A percentile compares a stretch with the other conserved stretches of the same genome.
phyloP scores from a whole-genome alignment of 1,140 invertebrate species.

The Chelonus insularis region DNA sequence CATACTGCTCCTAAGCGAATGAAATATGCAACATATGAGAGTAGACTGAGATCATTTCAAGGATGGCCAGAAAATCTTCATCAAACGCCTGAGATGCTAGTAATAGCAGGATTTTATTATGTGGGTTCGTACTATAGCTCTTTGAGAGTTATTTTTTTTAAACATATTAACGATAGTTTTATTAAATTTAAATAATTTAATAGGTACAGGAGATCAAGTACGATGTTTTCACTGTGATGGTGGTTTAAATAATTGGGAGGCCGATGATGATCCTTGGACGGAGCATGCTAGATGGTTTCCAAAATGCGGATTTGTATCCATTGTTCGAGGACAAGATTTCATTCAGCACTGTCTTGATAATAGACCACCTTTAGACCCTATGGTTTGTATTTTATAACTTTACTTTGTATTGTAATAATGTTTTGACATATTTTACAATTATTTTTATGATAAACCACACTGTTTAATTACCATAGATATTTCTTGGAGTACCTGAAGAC shows the following conservation, averaged over 20 bases:
- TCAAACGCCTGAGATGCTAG: slow-evolving; percentile 69
- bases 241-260: slow-evolving; percentile 82
- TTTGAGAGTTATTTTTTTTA: neutral
- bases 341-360: slow-evolving; percentile 63
- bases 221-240: slow-evolving; percentile 92
- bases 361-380: slow-evolving; percentile 43
- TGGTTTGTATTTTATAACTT: slow-evolving; percentile 32
- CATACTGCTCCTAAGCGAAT: slow-evolving; percentile 66
- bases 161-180: too few relatives aligned
- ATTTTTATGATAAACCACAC: too few relatives aligned
- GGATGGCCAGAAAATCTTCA: slow-evolving; percentile 67
- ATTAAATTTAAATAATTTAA: neutral
- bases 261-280: slow-evolving; percentile 82
- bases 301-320: slow-evolving; percentile 75
- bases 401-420: neutral
- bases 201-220: slow-evolving; percentile 71
- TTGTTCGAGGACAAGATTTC: slow-evolving; percentile 80
- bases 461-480: slow-evolving; percentile 40
- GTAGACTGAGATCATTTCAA: slow-evolving; percentile 67
- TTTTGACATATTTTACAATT: slow-evolving; percentile 16
- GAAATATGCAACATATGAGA: slow-evolving; percentile 66
- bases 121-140: slow-evolving; percentile 57
- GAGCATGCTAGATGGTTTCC: slow-evolving; percentile 92
- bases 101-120: slow-evolving; percentile 80
- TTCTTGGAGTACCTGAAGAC: slow-evolving; percentile 42